Evolutionary conservation across 2,888 invertebrate genomes (phyloP).

Genomic region (Andrena flavipes): DNA sequence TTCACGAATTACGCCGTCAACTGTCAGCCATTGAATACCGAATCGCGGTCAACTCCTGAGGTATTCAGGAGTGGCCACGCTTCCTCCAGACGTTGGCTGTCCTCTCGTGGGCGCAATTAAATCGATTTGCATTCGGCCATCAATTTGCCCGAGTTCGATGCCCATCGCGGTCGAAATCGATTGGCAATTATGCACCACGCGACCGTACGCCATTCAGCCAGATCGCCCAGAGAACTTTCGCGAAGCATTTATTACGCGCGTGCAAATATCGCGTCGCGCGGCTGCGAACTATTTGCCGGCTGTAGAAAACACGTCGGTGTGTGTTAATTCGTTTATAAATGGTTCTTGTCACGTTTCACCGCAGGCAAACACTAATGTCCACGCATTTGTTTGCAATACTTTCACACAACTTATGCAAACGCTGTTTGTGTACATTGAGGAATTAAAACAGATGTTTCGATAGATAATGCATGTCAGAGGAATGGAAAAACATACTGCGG

Average conservation of each 20-base stretch:
- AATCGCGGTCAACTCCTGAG: slow-evolving; percentile 38
- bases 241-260: slow-evolving; percentile 23
- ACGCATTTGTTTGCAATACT: background rate
- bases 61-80: slow-evolving; percentile 33
- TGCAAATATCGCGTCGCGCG: background rate
- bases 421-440: too few relatives aligned
- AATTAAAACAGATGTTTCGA: too few relatives aligned
- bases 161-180: slow-evolving; percentile 42
- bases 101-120: slow-evolving; percentile 52
- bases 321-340: slow-evolving; percentile 12
- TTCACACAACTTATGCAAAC: too few relatives aligned
- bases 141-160: slow-evolving; percentile 52
- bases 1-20: background rate
- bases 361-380: background rate
- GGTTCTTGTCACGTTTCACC: background rate
- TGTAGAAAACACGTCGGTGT: slow-evolving; percentile 10
- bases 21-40: slow-evolving; percentile 30
- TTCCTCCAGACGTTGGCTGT: slow-evolving; percentile 49
- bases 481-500: too few relatives aligned
- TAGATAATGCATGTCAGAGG: too few relatives aligned
- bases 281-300: slow-evolving; percentile 3
- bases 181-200: slow-evolving; percentile 47
- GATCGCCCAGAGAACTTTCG: slow-evolving; percentile 24
- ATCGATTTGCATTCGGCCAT: slow-evolving; percentile 62
- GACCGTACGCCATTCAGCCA: slow-evolving; percentile 6